phyloP scores from a whole-genome alignment of 1,140 invertebrate genomes.

The Drosophila yakuba region DNA sequence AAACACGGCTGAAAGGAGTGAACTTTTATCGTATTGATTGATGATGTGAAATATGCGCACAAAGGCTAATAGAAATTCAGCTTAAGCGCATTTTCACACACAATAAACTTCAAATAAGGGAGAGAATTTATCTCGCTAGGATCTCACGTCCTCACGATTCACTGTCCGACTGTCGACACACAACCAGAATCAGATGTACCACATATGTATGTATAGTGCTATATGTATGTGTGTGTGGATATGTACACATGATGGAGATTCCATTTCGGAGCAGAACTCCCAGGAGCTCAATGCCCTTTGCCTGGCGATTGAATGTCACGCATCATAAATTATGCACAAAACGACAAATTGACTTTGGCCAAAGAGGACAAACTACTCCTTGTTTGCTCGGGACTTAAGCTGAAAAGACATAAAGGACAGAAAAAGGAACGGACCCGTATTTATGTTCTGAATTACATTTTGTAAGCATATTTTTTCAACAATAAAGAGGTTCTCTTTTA shows the following conservation, averaged over 20 bases:
- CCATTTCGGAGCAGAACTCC: conserved; percentile 30
- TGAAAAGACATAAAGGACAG: not conserved
- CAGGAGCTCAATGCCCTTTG: conserved; percentile 55
- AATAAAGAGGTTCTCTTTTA: not conserved
- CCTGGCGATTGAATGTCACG: conserved; percentile 79
- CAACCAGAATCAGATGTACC: conserved; percentile 25
- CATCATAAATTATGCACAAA: conserved; percentile 82
- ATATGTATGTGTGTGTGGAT: conserved; percentile 1
- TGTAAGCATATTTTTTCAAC: not conserved
- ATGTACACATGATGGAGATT: conserved; percentile 10
- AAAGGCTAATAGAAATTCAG: conserved; percentile 83
- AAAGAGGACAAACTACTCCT: conserved; percentile 49
- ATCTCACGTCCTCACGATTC: conserved; percentile 75
- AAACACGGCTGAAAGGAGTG: conserved; percentile 1
- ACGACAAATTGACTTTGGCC: conserved; percentile 72
- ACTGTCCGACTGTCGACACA: conserved; percentile 26
- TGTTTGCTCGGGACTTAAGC: conserved; percentile 23
- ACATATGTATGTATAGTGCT: not conserved
- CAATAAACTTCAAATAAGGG: conserved; percentile 81
- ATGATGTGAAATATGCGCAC: conserved; percentile 82
- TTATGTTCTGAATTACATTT: conserved; percentile 11
- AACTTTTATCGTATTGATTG: conserved; percentile 81
- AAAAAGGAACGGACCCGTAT: not conserved
- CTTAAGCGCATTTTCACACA: conserved; percentile 83
- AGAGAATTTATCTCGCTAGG: conserved; percentile 54